Percentiles rank a stretch among this genome's conserved stretches.
These are phyloP conservation scores for Anarsia innoxiella DNA, from an alignment of 2,888 invertebrate species.

Conservation along the genomic window DNA sequence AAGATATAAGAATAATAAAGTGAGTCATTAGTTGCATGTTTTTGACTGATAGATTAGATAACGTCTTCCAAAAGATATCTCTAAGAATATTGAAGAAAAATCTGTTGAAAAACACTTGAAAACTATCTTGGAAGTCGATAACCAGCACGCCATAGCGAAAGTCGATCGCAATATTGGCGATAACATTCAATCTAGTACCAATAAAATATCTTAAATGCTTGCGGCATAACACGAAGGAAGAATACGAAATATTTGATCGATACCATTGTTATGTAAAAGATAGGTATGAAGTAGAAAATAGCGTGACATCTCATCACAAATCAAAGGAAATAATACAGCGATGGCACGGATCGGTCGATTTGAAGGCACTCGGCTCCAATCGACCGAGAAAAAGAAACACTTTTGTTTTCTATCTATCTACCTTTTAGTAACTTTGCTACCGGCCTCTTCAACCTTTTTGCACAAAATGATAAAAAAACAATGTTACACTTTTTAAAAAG, in stretches of 20 bases:
- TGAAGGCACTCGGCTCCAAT: slow-evolving; percentile 34
- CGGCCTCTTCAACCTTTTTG: too few species aligned
- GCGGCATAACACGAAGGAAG: background rate
- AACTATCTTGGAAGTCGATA: background rate
- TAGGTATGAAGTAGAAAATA: slow-evolving; percentile 21
- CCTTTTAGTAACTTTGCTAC: too few species aligned
- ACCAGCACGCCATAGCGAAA: slow-evolving; percentile 4
- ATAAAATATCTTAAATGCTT: too few species aligned
- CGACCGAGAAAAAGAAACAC: slow-evolving; percentile 32
- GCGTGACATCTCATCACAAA: slow-evolving; percentile 43
- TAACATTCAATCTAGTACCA: background rate
- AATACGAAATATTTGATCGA: slow-evolving; percentile 29
- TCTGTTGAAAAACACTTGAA: background rate
- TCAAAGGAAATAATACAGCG: slow-evolving; percentile 29
- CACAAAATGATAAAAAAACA: too few species aligned
- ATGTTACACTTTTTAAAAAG: too few species aligned
- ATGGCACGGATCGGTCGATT: slow-evolving; percentile 38
- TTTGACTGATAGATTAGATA: too few species aligned
- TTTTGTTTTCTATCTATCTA: slow-evolving; percentile 39
- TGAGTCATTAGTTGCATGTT: too few species aligned
- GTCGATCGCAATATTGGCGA: background rate
- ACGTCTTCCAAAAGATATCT: too few species aligned
- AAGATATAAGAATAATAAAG: too few species aligned
- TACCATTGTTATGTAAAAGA: slow-evolving; percentile 29
- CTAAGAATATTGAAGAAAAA: background rate